These are phyloP conservation scores for Ciconia boyciana DNA, from an alignment of 2,113 vertebrate genomes.

Conservation along the genomic window DNA sequence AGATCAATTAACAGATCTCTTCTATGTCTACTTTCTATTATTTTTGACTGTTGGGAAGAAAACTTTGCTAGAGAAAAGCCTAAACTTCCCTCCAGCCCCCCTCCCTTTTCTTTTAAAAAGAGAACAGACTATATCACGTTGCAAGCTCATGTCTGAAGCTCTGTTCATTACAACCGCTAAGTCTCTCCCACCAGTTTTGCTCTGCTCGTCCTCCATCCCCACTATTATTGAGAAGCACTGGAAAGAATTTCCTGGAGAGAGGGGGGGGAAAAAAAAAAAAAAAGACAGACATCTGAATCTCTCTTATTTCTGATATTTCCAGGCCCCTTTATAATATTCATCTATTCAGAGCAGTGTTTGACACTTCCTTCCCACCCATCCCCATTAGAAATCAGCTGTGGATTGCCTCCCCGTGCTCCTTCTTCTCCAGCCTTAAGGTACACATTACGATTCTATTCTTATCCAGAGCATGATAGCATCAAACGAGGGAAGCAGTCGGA, in stretches of 20 bases:
- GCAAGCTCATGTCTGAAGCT: not conserved
- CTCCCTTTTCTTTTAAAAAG: not conserved
- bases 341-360: constrained; percentile 25
- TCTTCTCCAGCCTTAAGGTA: constrained; percentile 38
- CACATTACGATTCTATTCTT: constrained; percentile 8
- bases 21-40: constrained; percentile 35
- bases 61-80: constrained; percentile 15
- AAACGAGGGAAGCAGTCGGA: not conserved
- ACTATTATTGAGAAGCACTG: not conserved
- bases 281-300: not conserved
- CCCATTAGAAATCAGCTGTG: not conserved
- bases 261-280: too few relatives aligned
- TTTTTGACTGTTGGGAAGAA: constrained; percentile 41
- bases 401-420: not conserved
- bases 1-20: constrained; percentile 59
- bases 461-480: not conserved
- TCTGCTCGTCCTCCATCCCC: not conserved
- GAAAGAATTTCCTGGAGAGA: not conserved
- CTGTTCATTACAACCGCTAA: not conserved
- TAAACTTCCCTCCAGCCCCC: not conserved
- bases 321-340: constrained; percentile 5
- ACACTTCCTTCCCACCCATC: constrained; percentile 10
- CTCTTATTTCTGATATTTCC: constrained; percentile 8
- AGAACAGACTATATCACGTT: not conserved
- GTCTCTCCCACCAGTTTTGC: not conserved